Evolutionary conservation across 2,888 invertebrate genomes (phyloP).

Genomic region (Apamea crenata): DNA sequence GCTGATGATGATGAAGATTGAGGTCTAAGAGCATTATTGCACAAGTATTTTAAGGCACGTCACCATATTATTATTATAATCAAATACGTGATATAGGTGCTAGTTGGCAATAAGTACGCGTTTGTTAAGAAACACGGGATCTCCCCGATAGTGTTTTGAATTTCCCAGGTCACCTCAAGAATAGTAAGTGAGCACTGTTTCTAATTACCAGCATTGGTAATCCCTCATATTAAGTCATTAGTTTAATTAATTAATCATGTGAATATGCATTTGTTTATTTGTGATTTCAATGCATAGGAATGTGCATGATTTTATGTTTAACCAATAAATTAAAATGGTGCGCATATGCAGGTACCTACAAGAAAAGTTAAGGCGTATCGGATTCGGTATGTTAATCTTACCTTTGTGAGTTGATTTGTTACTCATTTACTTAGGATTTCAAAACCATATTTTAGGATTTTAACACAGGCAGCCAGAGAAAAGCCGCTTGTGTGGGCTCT

Average conservation of each 20-base stretch:
- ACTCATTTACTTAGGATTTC: background rate
- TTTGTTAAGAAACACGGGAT: slow-evolving; percentile 35
- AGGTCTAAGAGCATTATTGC: background rate
- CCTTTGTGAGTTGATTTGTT: background rate
- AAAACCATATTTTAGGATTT: slow-evolving; percentile 4
- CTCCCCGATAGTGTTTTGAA: slow-evolving; percentile 25
- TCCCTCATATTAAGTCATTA: slow-evolving; percentile 38
- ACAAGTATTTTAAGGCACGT: background rate
- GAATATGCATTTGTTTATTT: slow-evolving; percentile 18
- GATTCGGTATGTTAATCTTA: background rate
- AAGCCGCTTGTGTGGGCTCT: background rate
- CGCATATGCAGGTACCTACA: background rate
- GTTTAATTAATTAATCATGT: slow-evolving; percentile 41
- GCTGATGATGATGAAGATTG: background rate
- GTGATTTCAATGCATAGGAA: slow-evolving; percentile 45
- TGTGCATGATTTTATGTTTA: slow-evolving; percentile 3
- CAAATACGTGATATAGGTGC: slow-evolving; percentile 34
- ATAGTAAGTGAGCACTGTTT: slow-evolving; percentile 34
- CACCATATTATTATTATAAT: slow-evolving; percentile 36
- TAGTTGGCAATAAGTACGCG: slow-evolving; percentile 2
- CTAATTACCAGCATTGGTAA: slow-evolving; percentile 41
- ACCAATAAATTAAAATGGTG: slow-evolving; percentile 1
- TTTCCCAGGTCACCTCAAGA: slow-evolving; percentile 23
- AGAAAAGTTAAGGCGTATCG: background rate
- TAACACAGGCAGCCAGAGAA: background rate